These are phyloP conservation scores for Crotalus viridis DNA, from an alignment of 2,113 vertebrate genomes.

Conservation along the genomic window DNA sequence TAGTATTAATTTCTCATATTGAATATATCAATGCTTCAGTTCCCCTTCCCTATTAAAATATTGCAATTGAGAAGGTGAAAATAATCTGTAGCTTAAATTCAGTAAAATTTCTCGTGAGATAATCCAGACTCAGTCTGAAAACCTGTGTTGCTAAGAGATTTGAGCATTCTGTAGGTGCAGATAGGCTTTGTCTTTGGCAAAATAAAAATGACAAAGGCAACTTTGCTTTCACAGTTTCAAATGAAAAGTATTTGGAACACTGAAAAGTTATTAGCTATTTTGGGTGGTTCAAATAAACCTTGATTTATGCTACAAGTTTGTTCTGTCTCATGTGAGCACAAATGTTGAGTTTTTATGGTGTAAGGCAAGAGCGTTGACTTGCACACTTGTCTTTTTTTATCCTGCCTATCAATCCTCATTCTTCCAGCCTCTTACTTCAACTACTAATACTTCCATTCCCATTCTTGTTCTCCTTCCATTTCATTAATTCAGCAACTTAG, in stretches of 20 bases:
- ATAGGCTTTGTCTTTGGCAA: background rate
- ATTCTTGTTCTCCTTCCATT: background rate
- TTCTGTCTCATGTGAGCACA: background rate
- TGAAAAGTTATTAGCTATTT: background rate
- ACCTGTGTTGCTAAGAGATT: background rate
- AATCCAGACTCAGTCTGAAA: background rate
- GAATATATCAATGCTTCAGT: background rate
- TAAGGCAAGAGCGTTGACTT: background rate
- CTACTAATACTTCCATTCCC: background rate
- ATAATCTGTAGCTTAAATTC: background rate
- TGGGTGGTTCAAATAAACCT: background rate
- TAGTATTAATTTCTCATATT: background rate
- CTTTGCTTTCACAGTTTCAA: background rate
- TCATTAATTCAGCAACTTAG: background rate
- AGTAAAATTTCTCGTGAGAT: background rate
- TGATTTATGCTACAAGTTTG: background rate
- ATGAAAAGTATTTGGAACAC: background rate
- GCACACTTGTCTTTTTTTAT: background rate
- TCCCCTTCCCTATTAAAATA: no score
- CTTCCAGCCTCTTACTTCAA: background rate
- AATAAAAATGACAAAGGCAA: background rate
- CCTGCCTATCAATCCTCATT: background rate
- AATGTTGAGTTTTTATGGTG: background rate
- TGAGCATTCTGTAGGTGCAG: background rate
- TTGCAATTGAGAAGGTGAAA: background rate